A percentile compares a stretch with the other conserved stretches of the same genome.
Conservation (phyloP, 2,113 vertebrate genomes). For the Rynchops niger region DNA sequence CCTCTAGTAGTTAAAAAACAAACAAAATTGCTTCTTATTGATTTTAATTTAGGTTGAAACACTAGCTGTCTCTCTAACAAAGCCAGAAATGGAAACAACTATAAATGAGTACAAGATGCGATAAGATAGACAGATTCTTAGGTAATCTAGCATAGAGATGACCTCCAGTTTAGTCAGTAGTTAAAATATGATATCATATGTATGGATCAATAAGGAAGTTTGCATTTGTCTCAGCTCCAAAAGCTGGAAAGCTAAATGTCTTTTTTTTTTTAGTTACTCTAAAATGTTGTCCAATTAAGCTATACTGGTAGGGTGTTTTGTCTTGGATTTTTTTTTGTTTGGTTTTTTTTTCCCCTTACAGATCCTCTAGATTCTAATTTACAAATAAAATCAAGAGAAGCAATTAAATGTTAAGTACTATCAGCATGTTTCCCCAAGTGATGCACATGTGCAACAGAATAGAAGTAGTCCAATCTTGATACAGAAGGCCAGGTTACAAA, state of each 20-base stretch:
- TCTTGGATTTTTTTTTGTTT: neutral
- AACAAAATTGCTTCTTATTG: constrained; percentile 76
- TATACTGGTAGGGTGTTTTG: neutral
- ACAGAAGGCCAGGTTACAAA: constrained; percentile 60
- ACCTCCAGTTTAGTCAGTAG: constrained; percentile 15
- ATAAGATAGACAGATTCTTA: constrained; percentile 51
- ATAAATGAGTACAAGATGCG: constrained; percentile 53
- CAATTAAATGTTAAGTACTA: constrained; percentile 72
- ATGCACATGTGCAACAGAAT: constrained; percentile 49
- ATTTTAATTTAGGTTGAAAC: constrained; percentile 77
- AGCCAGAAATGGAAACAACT: constrained; percentile 60
- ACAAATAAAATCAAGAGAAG: constrained; percentile 76
- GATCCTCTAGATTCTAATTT: constrained; percentile 74
- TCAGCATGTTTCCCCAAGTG: constrained; percentile 66
- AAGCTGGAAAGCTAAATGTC: neutral
- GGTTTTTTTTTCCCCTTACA: constrained; percentile 3
- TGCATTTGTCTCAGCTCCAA: neutral
- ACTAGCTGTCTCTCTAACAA: constrained; percentile 66
- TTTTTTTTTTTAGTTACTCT: constrained; percentile 20
- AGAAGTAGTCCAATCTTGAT: constrained; percentile 65
- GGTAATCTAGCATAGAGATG: constrained; percentile 14
- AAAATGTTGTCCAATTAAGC: constrained; percentile 67
- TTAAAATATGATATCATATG: constrained; percentile 35
- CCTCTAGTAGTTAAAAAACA: constrained; percentile 72
- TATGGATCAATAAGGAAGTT: neutral